Evolutionary conservation across 1,140 invertebrate genomes (phyloP).

Genomic region (Solen grandis): DNA sequence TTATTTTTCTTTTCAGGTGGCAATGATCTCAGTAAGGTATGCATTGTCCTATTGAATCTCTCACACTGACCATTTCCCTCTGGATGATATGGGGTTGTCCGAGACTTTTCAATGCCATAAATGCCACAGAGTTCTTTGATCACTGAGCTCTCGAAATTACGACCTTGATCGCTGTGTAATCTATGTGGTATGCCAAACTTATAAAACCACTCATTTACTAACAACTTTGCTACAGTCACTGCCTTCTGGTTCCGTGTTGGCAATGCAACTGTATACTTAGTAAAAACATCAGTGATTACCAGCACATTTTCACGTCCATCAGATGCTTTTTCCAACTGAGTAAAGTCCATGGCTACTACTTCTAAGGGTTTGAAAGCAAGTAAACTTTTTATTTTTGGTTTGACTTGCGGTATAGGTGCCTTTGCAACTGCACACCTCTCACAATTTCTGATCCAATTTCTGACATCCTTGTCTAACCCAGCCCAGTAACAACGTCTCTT

Average conservation of each 20-base stretch:
- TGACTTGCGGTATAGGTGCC: neutral
- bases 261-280: slow-evolving; percentile 35
- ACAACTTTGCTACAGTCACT: slow-evolving; percentile 15
- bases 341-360: slow-evolving; percentile 13
- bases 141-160: slow-evolving; percentile 40
- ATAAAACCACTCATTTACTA: slow-evolving; percentile 23
- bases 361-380: slow-evolving; percentile 16
- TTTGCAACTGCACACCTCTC: neutral
- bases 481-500: slow-evolving; percentile 47
- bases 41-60: slow-evolving; percentile 6
- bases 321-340: slow-evolving; percentile 8
- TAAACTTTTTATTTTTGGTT: slow-evolving; percentile 17
- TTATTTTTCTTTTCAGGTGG: neutral
- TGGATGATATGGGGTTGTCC: slow-evolving; percentile 31
- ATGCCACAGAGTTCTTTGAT: slow-evolving; percentile 22
- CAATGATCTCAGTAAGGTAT: slow-evolving; percentile 8
- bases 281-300: slow-evolving; percentile 49
- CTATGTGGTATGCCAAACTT: slow-evolving; percentile 1
- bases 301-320: slow-evolving; percentile 21
- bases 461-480: slow-evolving; percentile 22
- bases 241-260: slow-evolving; percentile 47
- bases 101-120: slow-evolving; percentile 1
- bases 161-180: slow-evolving; percentile 45
- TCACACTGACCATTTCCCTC: slow-evolving; percentile 3
- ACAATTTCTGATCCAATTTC: slow-evolving; percentile 24